phyloP scores from a whole-genome alignment of 2,113 vertebrate genomes.

The Thamnaconus septentrionalis region DNA sequence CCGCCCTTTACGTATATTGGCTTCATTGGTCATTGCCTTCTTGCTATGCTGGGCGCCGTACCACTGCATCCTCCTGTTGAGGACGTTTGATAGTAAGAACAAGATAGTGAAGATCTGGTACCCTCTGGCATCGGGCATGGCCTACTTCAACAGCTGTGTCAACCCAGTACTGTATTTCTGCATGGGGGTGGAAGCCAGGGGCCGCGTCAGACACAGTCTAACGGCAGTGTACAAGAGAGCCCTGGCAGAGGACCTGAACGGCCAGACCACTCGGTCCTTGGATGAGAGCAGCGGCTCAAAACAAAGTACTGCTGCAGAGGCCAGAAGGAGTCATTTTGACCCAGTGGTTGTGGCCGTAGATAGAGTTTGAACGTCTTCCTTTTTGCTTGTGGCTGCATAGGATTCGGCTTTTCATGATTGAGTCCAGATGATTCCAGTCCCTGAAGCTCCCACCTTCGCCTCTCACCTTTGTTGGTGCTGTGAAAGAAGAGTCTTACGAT shows the following conservation, averaged over 20 bases:
- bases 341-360: not conserved
- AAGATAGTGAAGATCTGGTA: slow-evolving; percentile 58
- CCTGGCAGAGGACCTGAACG: slow-evolving; percentile 55
- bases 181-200: slow-evolving; percentile 68
- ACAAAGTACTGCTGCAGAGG: fast-evolving
- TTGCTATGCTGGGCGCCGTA: slow-evolving; percentile 81
- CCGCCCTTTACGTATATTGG: slow-evolving; percentile 69
- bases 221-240: slow-evolving; percentile 55
- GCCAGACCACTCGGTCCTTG: slow-evolving; percentile 35
- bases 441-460: too few relatives aligned
- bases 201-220: slow-evolving; percentile 52
- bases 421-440: too few relatives aligned
- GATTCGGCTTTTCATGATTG: too few relatives aligned
- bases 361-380: too few relatives aligned
- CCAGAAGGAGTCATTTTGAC: not conserved
- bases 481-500: too few relatives aligned
- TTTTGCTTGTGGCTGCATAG: too few relatives aligned
- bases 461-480: too few relatives aligned
- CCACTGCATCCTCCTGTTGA: slow-evolving; percentile 72
- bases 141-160: slow-evolving; percentile 79
- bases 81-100: slow-evolving; percentile 67
- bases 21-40: slow-evolving; percentile 68
- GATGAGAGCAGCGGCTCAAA: slow-evolving; percentile 31
- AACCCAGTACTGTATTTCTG: slow-evolving; percentile 82
- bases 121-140: slow-evolving; percentile 56